phyloP scores from a whole-genome alignment of 1,140 invertebrate species.

The Drosophila jambulina region DNA sequence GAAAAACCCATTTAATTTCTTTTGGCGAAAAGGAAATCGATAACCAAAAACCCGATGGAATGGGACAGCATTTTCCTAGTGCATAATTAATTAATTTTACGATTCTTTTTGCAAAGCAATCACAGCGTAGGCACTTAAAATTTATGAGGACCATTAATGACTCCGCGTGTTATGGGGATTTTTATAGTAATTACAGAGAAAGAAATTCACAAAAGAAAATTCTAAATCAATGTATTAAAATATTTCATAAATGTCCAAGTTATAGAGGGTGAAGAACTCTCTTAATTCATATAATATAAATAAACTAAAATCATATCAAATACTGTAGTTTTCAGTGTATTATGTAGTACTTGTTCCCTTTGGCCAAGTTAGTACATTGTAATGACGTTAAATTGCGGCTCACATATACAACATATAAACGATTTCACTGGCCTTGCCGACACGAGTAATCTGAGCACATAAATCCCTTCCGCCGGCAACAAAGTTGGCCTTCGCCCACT shows the following conservation, averaged over 20 bases:
- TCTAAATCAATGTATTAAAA: too few relatives aligned
- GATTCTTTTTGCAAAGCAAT: slow-evolving; percentile 43
- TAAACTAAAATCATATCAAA: neutral
- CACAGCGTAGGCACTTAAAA: slow-evolving; percentile 41
- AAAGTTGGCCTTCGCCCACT: slow-evolving; percentile 23
- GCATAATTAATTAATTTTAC: slow-evolving; percentile 58
- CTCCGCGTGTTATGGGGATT: slow-evolving; percentile 6
- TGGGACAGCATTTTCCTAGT: slow-evolving; percentile 6
- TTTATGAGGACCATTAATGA: slow-evolving; percentile 50
- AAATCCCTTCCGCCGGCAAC: slow-evolving; percentile 57
- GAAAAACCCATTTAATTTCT: slow-evolving; percentile 11
- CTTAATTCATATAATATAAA: neutral
- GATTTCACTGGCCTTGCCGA: slow-evolving; percentile 42
- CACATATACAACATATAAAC: slow-evolving; percentile 66
- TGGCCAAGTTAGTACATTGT: slow-evolving; percentile 40
- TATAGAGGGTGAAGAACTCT: neutral
- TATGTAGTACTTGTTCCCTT: slow-evolving; percentile 12
- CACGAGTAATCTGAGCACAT: slow-evolving; percentile 66
- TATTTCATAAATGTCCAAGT: neutral
- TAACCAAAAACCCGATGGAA: neutral
- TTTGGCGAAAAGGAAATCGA: slow-evolving; percentile 21
- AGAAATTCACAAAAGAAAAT: neutral
- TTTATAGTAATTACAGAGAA: slow-evolving; percentile 15
- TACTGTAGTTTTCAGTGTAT: neutral
- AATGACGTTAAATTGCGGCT: slow-evolving; percentile 62